These are phyloP conservation scores for Solen grandis DNA, from an alignment of 1,140 invertebrate genomes.

Conservation along the genomic window DNA sequence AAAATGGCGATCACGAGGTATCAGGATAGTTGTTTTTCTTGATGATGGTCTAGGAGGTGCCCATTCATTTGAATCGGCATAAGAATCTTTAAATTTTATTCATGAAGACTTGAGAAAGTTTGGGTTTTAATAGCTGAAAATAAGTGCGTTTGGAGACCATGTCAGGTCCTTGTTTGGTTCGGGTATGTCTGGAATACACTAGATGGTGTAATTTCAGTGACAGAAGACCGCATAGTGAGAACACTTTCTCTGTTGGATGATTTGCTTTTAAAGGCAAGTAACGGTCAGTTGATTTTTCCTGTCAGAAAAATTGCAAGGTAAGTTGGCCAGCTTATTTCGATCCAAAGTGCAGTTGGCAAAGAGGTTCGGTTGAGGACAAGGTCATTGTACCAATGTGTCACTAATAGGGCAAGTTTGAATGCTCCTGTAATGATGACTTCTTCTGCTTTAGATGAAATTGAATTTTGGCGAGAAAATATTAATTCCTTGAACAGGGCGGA, in stretches of 20 bases:
- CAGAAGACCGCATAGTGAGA: background rate
- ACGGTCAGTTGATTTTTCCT: slow-evolving; percentile 2
- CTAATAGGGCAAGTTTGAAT: slow-evolving; percentile 12
- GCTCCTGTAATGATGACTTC: slow-evolving; percentile 6
- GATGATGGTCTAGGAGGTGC: slow-evolving; percentile 28
- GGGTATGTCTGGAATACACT: slow-evolving; percentile 23
- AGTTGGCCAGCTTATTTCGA: slow-evolving; percentile 24
- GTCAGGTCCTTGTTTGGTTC: slow-evolving; percentile 2
- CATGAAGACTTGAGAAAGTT: too few species aligned
- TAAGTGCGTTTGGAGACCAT: too few species aligned
- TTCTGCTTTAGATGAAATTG: slow-evolving; percentile 8
- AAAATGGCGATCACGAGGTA: slow-evolving; percentile 16
- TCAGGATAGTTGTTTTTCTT: slow-evolving; percentile 11
- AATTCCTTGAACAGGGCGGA: background rate
- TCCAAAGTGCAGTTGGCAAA: slow-evolving; percentile 3
- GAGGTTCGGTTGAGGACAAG: slow-evolving; percentile 2
- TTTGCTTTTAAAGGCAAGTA: background rate
- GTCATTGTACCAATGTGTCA: slow-evolving; percentile 20
- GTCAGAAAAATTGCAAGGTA: slow-evolving; percentile 8
- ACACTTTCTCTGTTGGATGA: background rate
- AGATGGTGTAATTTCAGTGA: slow-evolving; percentile 13
- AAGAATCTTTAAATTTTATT: background rate
- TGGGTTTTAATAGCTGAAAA: too few species aligned
- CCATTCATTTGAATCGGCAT: background rate
- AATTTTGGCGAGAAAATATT: slow-evolving; percentile 14